Evolutionary conservation across 2,888 invertebrate genomes (phyloP).

Genomic region (Dermolepida albohirtum): DNA sequence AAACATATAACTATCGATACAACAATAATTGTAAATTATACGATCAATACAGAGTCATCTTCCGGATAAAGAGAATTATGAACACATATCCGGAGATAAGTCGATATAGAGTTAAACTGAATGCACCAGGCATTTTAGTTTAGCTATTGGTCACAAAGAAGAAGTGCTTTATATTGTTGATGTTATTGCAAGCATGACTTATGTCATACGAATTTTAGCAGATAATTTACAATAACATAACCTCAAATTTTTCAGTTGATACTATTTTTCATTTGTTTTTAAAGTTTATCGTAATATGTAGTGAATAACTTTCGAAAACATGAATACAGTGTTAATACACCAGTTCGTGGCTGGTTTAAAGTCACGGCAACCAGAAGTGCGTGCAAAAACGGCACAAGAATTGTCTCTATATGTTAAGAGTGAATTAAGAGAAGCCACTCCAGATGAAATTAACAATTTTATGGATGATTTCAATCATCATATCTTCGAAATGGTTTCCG

Average conservation of each 20-base stretch:
- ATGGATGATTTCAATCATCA: conserved; percentile 96
- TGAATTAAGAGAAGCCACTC: conserved; percentile 88
- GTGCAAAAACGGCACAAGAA: conserved; percentile 89
- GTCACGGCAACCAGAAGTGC: conserved; percentile 86
- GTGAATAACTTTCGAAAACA: conserved; percentile 51
- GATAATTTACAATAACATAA: conserved; percentile 18
- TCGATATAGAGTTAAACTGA: too few relatives aligned
- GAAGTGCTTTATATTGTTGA: too few relatives aligned
- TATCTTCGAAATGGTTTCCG: conserved; percentile 96
- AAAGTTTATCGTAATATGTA: conserved; percentile 10
- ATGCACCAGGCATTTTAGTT: too few relatives aligned
- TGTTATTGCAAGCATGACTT: too few relatives aligned
- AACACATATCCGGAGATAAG: too few relatives aligned
- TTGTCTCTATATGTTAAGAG: conserved; percentile 92
- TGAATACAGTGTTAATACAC: conserved; percentile 75
- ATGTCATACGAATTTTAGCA: too few relatives aligned
- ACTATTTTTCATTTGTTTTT: conserved; percentile 7
- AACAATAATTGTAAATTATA: too few relatives aligned
- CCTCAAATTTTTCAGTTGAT: conserved; percentile 6
- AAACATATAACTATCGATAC: too few relatives aligned
- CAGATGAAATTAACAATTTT: conserved; percentile 90
- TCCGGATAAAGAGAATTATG: too few relatives aligned
- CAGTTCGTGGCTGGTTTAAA: conserved; percentile 89
- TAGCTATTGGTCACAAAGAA: too few relatives aligned
- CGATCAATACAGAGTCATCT: too few relatives aligned